A percentile compares a stretch with the other conserved stretches of the same genome.
phyloP scores from a whole-genome alignment of 2,888 invertebrate species.

The Aproaerema taeniolella region DNA sequence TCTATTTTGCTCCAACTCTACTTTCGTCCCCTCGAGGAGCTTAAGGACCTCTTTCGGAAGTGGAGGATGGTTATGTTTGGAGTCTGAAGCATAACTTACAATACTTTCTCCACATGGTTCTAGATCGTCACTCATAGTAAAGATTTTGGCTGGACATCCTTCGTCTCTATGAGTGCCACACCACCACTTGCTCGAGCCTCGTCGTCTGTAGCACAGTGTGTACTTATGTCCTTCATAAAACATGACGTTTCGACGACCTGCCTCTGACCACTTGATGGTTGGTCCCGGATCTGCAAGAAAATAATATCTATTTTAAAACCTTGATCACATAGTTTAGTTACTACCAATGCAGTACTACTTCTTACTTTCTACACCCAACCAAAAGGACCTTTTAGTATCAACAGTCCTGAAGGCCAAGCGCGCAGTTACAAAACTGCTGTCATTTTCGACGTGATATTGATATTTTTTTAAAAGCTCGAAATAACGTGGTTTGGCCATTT shows the following conservation, averaged over 20 bases:
- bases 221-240: not conserved
- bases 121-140: conserved; percentile 23
- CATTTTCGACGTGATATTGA: too few relatives aligned
- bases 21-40: not conserved
- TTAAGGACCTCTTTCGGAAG: not conserved
- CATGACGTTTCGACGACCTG: not conserved
- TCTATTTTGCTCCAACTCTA: too few relatives aligned
- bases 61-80: conserved; percentile 16
- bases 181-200: not conserved
- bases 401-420: too few relatives aligned
- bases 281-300: not conserved
- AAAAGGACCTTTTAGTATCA: too few relatives aligned
- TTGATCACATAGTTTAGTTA: too few relatives aligned
- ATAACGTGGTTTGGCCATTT: too few relatives aligned
- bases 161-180: conserved; percentile 25
- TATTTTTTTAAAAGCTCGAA: too few relatives aligned
- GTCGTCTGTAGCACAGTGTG: not conserved
- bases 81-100: conserved; percentile 4
- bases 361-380: too few relatives aligned
- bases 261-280: not conserved
- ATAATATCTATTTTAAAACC: too few relatives aligned
- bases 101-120: conserved; percentile 6
- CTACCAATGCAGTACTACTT: too few relatives aligned
- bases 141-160: conserved; percentile 28
- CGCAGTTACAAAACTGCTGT: too few relatives aligned